These are phyloP conservation scores for Cladorhizidae sp. DNA, from an alignment of 37 sponge, comb jelly and placozoan genomes.

Conservation along the genomic window DNA sequence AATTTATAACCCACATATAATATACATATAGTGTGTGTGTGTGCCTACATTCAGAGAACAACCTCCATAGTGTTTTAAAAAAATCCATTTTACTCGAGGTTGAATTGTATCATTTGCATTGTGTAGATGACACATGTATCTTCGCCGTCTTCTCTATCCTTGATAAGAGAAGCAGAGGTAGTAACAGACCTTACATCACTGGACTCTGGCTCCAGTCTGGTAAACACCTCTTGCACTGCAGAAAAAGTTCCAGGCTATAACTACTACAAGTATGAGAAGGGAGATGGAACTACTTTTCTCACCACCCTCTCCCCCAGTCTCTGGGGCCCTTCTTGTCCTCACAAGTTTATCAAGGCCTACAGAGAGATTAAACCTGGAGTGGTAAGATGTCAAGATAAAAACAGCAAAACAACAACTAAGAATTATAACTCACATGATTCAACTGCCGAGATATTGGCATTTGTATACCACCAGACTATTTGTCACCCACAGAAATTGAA, in stretches of 20 bases:
- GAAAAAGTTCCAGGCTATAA: background rate
- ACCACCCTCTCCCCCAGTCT: background rate
- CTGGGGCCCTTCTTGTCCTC: slow-evolving; percentile 6
- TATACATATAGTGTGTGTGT: no score
- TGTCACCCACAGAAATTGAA: no score
- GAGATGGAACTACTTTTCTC: background rate
- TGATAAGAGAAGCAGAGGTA: background rate
- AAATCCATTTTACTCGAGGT: no score
- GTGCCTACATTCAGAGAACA: no score
- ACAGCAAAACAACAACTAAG: no score
- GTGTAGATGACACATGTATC: background rate
- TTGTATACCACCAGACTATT: no score
- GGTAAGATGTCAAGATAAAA: no score
- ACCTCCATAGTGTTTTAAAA: no score
- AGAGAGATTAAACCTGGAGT: background rate
- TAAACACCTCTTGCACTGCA: background rate
- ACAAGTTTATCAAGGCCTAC: slow-evolving; percentile 2
- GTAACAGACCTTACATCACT: background rate
- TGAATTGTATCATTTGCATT: no score
- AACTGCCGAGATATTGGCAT: no score
- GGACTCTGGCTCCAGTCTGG: background rate
- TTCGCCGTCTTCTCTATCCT: background rate
- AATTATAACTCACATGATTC: no score
- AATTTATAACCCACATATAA: no score
- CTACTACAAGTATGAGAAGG: background rate